Evolutionary conservation across 2,113 vertebrate species (phyloP).

Genomic region (Lichenostomus cassidix): DNA sequence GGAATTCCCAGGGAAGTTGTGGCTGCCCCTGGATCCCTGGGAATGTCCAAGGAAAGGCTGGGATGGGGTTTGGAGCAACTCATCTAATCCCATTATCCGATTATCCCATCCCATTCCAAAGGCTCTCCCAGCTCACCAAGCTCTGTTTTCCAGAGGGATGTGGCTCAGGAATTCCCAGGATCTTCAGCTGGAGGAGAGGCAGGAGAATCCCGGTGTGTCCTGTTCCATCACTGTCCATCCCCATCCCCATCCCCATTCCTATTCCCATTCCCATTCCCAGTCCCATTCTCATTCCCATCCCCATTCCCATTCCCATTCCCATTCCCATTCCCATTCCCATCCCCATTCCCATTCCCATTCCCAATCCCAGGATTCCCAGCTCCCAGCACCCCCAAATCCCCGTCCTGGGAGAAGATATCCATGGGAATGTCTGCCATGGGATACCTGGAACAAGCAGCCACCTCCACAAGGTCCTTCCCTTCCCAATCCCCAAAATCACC

Average conservation of each 20-base stretch:
- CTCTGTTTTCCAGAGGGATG: not conserved
- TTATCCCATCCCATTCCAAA: not conserved
- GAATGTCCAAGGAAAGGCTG: not conserved
- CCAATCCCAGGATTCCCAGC: not conserved
- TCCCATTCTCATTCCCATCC: too few species aligned
- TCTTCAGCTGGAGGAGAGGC: too few species aligned
- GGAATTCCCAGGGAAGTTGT: too few species aligned
- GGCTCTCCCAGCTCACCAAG: not conserved
- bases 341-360: not conserved
- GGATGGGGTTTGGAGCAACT: not conserved
- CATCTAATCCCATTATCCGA: not conserved
- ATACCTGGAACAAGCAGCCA: not conserved
- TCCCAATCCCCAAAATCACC: fast-evolving
- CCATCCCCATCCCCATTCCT: too few species aligned
- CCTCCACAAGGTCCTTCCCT: not conserved
- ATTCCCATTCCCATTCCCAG: too few species aligned
- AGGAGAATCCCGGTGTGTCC: too few species aligned
- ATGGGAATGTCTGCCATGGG: fast-evolving
- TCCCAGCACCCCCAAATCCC: not conserved
- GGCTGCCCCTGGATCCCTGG: too few species aligned
- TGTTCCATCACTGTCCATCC: fast-evolving
- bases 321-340: too few species aligned
- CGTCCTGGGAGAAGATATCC: not conserved
- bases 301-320: not conserved
- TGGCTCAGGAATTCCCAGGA: not conserved